Evolutionary conservation across 2,888 invertebrate species (phyloP).

Genomic region (Xylocampa areola): DNA sequence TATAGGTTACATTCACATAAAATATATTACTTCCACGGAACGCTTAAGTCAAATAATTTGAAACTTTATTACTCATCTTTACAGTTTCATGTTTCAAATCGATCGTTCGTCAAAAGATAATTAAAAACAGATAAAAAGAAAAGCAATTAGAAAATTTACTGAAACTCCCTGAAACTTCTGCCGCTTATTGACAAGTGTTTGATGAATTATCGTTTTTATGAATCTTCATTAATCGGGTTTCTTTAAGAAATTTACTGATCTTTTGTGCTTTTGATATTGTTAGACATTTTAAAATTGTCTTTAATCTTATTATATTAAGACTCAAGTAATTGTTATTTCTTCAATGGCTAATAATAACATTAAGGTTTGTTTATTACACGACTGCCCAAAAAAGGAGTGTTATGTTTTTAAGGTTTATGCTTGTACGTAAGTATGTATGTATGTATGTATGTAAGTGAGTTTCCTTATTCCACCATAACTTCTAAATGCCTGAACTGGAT

Average conservation of each 20-base stretch:
- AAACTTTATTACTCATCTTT: slow-evolving; percentile 1
- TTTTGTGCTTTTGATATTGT: slow-evolving; percentile 5
- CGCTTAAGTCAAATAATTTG: no score
- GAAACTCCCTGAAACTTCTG: slow-evolving; percentile 34
- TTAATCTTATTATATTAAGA: no score
- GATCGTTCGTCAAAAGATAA: slow-evolving; percentile 34
- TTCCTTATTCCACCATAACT: no score
- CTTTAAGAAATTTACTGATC: not conserved
- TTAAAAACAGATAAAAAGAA: slow-evolving; percentile 40
- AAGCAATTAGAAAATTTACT: slow-evolving; percentile 38
- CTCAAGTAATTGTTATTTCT: no score
- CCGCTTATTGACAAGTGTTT: slow-evolving; percentile 45
- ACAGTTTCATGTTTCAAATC: slow-evolving; percentile 18
- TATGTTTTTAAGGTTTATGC: no score
- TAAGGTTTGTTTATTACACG: no score
- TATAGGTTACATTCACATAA: no score
- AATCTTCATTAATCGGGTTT: slow-evolving; percentile 18
- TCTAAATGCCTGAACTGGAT: no score
- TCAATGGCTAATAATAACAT: not conserved
- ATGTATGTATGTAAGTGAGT: no score
- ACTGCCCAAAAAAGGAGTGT: no score
- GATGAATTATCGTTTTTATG: slow-evolving; percentile 40
- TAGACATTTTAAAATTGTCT: not conserved
- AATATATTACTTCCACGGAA: no score
- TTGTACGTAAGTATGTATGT: no score